These are phyloP conservation scores for Turritopsis dohrnii DNA, from an alignment of 30 jellyfish, hydroid and myxozoan genomes.

Conservation along the genomic window DNA sequence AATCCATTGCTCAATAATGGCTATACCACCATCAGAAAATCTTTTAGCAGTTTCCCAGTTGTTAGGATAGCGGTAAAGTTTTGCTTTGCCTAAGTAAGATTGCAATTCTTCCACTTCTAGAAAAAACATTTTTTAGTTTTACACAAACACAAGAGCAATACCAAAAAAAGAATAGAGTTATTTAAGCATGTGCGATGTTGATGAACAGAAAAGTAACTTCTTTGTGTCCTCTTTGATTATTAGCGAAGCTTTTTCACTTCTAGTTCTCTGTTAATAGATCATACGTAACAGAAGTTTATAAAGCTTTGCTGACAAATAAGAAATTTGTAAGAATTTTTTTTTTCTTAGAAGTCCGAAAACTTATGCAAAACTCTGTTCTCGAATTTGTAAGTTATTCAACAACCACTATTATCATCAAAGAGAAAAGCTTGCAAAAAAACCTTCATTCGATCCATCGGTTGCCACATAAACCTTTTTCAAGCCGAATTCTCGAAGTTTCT, in stretches of 20 bases:
- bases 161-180: too few relatives aligned
- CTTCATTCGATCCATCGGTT: slow-evolving; percentile 1
- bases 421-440: not conserved
- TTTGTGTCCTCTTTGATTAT: not conserved
- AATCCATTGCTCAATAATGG: slow-evolving; percentile 14
- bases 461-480: not conserved
- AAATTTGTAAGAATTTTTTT: too few relatives aligned
- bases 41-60: not conserved
- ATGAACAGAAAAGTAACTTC: not conserved
- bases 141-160: not conserved
- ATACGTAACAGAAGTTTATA: too few relatives aligned
- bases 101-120: not conserved
- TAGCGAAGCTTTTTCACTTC: not conserved
- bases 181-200: not conserved
- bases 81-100: not conserved
- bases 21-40: not conserved
- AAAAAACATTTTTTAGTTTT: not conserved
- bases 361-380: too few relatives aligned
- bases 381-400: too few relatives aligned
- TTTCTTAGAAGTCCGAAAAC: too few relatives aligned
- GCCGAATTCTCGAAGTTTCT: not conserved
- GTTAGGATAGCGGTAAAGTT: not conserved
- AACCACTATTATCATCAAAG: not conserved
- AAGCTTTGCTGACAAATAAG: too few relatives aligned
- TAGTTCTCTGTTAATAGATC: too few relatives aligned